Evolutionary conservation across 2,113 vertebrate genomes (phyloP).

Genomic region (Podarcis raffonei): DNA sequence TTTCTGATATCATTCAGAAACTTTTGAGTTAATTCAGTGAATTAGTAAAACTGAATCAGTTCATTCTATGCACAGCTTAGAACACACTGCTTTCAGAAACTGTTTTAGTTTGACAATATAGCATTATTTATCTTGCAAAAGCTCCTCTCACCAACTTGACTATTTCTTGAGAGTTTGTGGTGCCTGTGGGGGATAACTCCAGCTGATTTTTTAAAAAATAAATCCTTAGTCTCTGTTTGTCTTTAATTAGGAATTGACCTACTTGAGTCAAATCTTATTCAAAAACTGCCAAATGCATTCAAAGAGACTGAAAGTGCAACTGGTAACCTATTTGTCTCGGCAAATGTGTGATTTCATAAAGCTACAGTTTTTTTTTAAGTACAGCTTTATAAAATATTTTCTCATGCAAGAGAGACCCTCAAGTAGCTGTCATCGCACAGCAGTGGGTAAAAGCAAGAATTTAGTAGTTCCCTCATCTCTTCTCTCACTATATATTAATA

Average conservation of each 20-base stretch:
- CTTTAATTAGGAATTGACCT: conserved; percentile 18
- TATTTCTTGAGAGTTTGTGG: not conserved
- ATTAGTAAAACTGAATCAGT: too few species aligned
- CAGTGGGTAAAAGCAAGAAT: not conserved
- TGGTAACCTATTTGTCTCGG: not conserved
- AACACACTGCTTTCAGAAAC: not conserved
- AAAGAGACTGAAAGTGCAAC: not conserved
- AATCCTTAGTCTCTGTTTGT: not conserved
- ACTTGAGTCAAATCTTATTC: conserved; percentile 14
- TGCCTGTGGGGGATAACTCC: not conserved
- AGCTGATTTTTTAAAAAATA: not conserved
- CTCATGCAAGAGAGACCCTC: accelerated
- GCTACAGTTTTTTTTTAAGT: not conserved
- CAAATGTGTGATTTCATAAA: not conserved
- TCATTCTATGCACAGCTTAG: too few species aligned
- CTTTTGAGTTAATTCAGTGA: too few species aligned
- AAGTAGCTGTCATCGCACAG: not conserved
- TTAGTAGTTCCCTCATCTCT: too few species aligned
- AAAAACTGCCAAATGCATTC: accelerated
- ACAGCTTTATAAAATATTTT: not conserved
- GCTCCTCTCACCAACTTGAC: not conserved
- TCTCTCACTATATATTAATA: not conserved
- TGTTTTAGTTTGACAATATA: not conserved
- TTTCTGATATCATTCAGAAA: too few species aligned
- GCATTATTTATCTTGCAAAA: not conserved